Base-by-base conservation (phyloP, 2,113 vertebrate species). In the Poeciliopsis retropinna region DNA sequence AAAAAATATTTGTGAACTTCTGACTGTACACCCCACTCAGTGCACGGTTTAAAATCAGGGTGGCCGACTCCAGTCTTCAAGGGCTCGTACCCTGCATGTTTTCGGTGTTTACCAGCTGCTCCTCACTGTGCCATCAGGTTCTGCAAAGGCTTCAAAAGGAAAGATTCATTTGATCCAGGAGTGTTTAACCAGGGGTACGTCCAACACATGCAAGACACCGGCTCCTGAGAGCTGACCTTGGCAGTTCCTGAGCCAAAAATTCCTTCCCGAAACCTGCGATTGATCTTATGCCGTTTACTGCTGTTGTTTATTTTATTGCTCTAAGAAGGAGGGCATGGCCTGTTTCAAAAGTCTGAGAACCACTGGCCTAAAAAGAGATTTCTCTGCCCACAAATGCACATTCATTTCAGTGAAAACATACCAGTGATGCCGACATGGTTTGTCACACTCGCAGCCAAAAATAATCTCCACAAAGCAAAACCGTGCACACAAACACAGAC, bases 401-500 rank as follows among this genome's bases (percentile, higher is more conserved):
- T 47, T 47, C 44, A 47, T 47, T 47, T 47, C 14, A 19, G 5
- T 19, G 17, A 47, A 47, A 57, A 57, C 51, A 28, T 19, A 70
- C 62, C 62, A 72, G 25, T 32, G 10, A 32, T 41, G 13, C 3
- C 9, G 70, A 60, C 73, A 71, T 32, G 76, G 79, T 83, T 74
- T 64, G 66, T 66, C 37, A 5, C 51, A 7, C 15, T 5, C 70
- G 32, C 76, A 84, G 73, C 51, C 11, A 10, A 76, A 72, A 82
- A 31, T 17, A 31, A 15, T 10, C 61, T 28, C 73, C 9, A 68
- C 44, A 3, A 17, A 25, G 5, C 31, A 29, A 25, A 19, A 37
- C 67, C 84, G 77, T 68, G 70, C 64, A 67, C 73, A 83, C 63
- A 64, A 60, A 70, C 44, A 79, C 34, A 57, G 19, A 62, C 27